phyloP scores from a whole-genome alignment of 2,888 invertebrate genomes.

The Chrysina gloriosa region DNA sequence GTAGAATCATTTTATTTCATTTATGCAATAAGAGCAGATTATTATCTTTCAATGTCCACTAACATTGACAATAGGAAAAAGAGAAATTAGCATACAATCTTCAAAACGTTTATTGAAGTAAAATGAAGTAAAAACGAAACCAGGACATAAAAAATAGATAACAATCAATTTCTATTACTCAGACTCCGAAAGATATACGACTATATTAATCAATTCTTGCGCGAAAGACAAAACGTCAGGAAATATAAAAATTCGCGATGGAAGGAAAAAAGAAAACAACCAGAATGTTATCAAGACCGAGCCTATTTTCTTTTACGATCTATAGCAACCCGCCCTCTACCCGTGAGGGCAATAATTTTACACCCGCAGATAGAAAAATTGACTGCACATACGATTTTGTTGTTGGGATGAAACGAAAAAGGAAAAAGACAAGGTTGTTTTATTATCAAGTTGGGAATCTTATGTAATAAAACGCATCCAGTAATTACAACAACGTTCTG shows the following conservation, averaged over 20 bases:
- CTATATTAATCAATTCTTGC: conserved; percentile 19
- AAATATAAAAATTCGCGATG: conserved; percentile 32
- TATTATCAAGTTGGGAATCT: conserved; percentile 53
- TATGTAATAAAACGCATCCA: conserved; percentile 48
- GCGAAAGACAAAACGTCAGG: neutral
- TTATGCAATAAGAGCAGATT: too few species aligned
- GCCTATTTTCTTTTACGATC: conserved; percentile 55
- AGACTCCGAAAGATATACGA: conserved; percentile 16
- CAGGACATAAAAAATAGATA: conserved; percentile 12
- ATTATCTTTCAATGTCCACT: too few species aligned
- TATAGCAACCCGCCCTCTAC: conserved; percentile 47
- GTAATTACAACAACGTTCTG: conserved; percentile 54
- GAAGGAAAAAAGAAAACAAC: conserved; percentile 35
- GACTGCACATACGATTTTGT: conserved; percentile 51
- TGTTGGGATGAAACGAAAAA: conserved; percentile 44
- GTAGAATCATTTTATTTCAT: too few species aligned
- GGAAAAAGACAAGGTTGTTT: conserved; percentile 45
- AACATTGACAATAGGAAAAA: too few species aligned
- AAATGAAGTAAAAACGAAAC: neutral
- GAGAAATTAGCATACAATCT: too few species aligned
- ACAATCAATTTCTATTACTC: conserved; percentile 12
- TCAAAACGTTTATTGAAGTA: neutral
- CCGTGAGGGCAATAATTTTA: conserved; percentile 52
- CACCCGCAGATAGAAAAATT: conserved; percentile 54
- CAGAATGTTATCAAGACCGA: conserved; percentile 49